Base-by-base conservation (phyloP, 37 sponge, comb jelly and placozoan genomes). In the Halichondria panicea region DNA sequence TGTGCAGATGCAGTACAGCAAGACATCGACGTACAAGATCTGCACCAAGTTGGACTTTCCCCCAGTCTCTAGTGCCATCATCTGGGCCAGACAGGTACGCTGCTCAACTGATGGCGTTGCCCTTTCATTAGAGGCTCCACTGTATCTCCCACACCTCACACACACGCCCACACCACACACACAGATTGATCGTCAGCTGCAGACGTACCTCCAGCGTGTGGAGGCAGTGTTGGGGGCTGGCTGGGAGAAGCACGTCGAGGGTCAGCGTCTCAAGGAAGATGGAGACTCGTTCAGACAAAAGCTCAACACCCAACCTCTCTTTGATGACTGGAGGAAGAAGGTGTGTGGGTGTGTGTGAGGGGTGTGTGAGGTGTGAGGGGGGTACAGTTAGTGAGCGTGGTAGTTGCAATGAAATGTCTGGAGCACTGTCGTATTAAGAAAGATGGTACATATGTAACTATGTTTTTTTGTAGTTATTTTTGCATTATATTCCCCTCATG, bases 51-150 rank as follows among this genome's bases (percentile, higher is more conserved):
- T 86, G 43, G 99, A 98, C 68, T 68, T 92, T 37, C 99, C 99
- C 27, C 99, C 99, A 15, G 95, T 97, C 57, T 92, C 95, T 48
- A 91, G 95, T 59, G 87, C 93, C 59, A 97, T 97, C 75, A 97
- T 97, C 58, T 97, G 99, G 99, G 99, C 99, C 33, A 88, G 84
- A 74, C 95, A 95, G 87, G 93, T 92, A 2, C 58, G 88, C 36
- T n/a, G n/a, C n/a, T n/a, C 22, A 43, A 35, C 40, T 58, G 60
- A 21, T 58, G 6, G n/a, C 60, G 12, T 11, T 8, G 6, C 12
- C 60, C 19, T 58, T 12, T 27, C 12, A 58, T 24, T 25, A 48
- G 15, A 48, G 13, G 11, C 2, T 13, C 28, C 21, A 59, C 8
- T n/a, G 8, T 19, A 48, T 59, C 61, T 59, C 61, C 22, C 9